phyloP scores from a whole-genome alignment of 2,797 vertebrate genomes.

The Betta splendens region DNA sequence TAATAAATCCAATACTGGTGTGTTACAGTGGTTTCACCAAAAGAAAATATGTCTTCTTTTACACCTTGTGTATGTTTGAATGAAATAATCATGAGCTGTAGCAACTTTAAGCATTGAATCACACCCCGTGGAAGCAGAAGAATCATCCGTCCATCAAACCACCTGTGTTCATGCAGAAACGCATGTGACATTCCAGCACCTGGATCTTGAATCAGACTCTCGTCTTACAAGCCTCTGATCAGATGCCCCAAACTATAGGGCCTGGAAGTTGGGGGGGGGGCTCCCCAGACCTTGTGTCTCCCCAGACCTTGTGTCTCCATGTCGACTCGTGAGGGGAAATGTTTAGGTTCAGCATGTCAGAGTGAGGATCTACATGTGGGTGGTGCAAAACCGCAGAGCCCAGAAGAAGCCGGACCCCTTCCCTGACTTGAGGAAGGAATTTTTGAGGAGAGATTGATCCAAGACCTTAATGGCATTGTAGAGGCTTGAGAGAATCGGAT shows the following conservation, averaged over 20 bases:
- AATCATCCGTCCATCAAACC: background rate
- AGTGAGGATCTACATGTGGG: conserved; percentile 48
- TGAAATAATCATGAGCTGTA: background rate
- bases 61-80: background rate
- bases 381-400: conserved; percentile 62
- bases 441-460: background rate
- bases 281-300: conserved; percentile 40
- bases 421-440: background rate
- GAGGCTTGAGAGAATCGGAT: conserved; percentile 3
- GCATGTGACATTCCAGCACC: conserved; percentile 36
- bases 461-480: conserved; percentile 6
- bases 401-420: conserved; percentile 31
- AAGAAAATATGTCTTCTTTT: background rate
- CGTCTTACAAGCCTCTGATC: conserved; percentile 34
- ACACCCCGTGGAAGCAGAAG: background rate
- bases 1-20: background rate
- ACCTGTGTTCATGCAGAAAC: background rate
- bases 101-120: background rate
- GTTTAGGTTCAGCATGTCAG: conserved; percentile 69
- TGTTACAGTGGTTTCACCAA: background rate
- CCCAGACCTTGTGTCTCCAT: conserved; percentile 46
- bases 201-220: conserved; percentile 37
- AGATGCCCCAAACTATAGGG: conserved; percentile 59
- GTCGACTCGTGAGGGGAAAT: conserved; percentile 63
- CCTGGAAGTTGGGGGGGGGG: conserved; percentile 67